Evolutionary conservation across 2,113 vertebrate genomes (phyloP).

Genomic region (Benitochromis conjunctus): DNA sequence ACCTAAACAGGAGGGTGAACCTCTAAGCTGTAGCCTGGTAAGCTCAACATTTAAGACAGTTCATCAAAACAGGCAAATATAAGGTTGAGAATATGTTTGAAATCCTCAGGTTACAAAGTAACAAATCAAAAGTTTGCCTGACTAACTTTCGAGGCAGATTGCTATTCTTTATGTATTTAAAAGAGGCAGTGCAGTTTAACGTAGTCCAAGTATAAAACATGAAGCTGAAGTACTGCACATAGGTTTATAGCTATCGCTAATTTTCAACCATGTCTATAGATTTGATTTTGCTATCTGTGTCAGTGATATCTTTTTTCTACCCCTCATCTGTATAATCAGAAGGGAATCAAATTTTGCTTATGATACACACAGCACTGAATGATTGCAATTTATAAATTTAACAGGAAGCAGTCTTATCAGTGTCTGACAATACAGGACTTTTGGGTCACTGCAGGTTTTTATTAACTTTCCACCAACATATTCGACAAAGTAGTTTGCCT

Average conservation of each 20-base stretch:
- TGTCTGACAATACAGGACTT: background rate
- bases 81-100: background rate
- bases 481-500: background rate
- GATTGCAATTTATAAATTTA: background rate
- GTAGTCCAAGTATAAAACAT: no score
- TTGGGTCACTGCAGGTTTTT: background rate
- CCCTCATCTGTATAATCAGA: background rate
- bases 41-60: background rate
- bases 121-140: background rate
- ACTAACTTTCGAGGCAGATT: background rate
- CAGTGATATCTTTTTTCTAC: background rate
- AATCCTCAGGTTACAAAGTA: background rate
- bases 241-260: no score
- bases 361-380: background rate
- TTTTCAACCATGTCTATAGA: background rate
- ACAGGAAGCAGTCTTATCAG: background rate
- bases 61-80: background rate
- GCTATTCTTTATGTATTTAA: no score
- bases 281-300: background rate
- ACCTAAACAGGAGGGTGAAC: constrained; percentile 62
- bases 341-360: background rate
- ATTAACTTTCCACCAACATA: background rate
- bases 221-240: no score
- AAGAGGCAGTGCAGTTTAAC: no score
- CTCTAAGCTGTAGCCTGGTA: background rate